phyloP scores from a whole-genome alignment of 2,113 vertebrate species.

The Tenebrosternarchus preto region DNA sequence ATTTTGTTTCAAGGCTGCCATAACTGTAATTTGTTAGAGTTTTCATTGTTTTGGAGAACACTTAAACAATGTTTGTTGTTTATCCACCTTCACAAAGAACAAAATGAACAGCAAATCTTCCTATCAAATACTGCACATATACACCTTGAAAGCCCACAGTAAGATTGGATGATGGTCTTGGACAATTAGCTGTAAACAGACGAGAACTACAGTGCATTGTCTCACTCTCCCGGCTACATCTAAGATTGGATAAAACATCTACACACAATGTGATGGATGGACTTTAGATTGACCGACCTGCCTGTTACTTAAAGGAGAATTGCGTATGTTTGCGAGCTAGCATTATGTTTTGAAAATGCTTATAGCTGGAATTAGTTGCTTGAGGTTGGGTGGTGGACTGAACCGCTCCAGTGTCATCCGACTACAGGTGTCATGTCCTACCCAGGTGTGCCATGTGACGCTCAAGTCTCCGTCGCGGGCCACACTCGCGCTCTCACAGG shows the following conservation, averaged over 20 bases:
- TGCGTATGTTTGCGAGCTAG: too few species aligned
- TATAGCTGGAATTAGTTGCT: neutral
- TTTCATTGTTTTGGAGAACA: neutral
- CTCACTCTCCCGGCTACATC: too few species aligned
- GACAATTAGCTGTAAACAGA: too few species aligned
- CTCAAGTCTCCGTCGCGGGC: neutral
- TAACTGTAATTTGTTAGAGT: neutral
- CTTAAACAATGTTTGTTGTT: neutral
- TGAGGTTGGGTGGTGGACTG: neutral
- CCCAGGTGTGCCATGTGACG: neutral
- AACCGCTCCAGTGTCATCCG: neutral
- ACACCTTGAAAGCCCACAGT: too few species aligned
- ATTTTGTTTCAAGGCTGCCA: neutral
- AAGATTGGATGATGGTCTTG: too few species aligned
- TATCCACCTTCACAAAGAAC: neutral
- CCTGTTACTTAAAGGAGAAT: too few species aligned
- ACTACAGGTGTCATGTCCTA: slow-evolving; percentile 63
- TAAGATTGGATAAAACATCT: too few species aligned
- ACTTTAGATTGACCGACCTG: too few species aligned
- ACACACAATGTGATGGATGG: too few species aligned
- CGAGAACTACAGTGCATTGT: too few species aligned
- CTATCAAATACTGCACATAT: neutral
- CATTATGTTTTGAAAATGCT: too few species aligned
- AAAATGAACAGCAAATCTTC: neutral
- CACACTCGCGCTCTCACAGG: too few species aligned